Evolutionary conservation across 2,888 invertebrate genomes (phyloP).

Genomic region (Aspidapion aeneum): DNA sequence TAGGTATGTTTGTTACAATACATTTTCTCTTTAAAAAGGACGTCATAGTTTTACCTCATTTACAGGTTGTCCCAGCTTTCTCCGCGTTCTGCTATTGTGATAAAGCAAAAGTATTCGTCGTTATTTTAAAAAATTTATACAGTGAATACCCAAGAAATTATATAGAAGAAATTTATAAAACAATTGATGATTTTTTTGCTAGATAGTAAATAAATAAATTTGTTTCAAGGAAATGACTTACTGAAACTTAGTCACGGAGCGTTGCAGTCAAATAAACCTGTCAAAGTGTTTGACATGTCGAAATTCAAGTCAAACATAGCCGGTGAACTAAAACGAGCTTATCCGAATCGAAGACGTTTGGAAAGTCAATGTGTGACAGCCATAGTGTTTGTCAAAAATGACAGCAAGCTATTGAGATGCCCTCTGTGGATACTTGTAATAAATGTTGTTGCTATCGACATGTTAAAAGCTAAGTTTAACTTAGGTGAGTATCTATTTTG

Average conservation of each 20-base stretch:
- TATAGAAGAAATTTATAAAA: too few relatives aligned
- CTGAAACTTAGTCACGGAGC: slow-evolving; percentile 20
- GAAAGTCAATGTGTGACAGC: slow-evolving; percentile 23
- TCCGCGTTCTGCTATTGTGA: too few relatives aligned
- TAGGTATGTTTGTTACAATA: too few relatives aligned
- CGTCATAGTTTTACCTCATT: not conserved
- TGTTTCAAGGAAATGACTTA: slow-evolving; percentile 9
- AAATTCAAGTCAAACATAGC: slow-evolving; percentile 23
- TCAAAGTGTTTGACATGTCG: slow-evolving; percentile 24
- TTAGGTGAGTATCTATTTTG: slow-evolving; percentile 11
- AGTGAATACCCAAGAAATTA: too few relatives aligned
- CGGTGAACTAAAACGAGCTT: slow-evolving; percentile 22
- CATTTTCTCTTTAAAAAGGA: too few relatives aligned
- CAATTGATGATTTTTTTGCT: too few relatives aligned
- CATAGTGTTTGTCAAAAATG: slow-evolving; percentile 24
- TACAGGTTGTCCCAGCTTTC: not conserved
- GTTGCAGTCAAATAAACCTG: slow-evolving; percentile 20
- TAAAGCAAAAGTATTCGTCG: too few relatives aligned
- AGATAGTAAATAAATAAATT: too few relatives aligned
- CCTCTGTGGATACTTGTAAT: slow-evolving; percentile 23
- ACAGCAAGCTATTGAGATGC: slow-evolving; percentile 19
- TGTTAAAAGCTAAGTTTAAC: slow-evolving; percentile 24
- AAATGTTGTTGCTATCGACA: slow-evolving; percentile 25
- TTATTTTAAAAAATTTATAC: too few relatives aligned
- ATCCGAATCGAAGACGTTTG: slow-evolving; percentile 21